phyloP scores from a whole-genome alignment of 2,797 vertebrate species.

The Sebastes trivittatus region DNA sequence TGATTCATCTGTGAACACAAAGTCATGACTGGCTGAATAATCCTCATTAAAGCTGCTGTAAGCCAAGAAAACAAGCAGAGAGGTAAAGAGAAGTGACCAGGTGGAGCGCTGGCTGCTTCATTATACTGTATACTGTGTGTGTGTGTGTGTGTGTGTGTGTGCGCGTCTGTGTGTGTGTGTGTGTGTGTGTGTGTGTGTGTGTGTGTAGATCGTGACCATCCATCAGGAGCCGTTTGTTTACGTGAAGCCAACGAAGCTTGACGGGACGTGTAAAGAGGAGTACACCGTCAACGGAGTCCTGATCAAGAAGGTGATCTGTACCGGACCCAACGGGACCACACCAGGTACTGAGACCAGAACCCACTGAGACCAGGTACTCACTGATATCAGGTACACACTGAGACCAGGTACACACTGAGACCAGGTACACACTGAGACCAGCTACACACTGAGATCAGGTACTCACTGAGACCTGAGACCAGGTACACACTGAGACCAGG shows the following conservation, averaged over 20 bases:
- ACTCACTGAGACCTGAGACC: too few relatives aligned
- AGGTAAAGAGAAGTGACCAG: too few relatives aligned
- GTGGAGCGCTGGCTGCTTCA: too few relatives aligned
- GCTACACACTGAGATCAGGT: too few relatives aligned
- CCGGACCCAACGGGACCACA: constrained; percentile 93
- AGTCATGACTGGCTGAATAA: too few relatives aligned
- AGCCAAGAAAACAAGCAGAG: too few relatives aligned
- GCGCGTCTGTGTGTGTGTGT: too few relatives aligned
- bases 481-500: too few relatives aligned
- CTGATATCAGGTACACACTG: not conserved
- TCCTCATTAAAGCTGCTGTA: too few relatives aligned
- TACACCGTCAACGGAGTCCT: constrained; percentile 92
- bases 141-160: too few relatives aligned
- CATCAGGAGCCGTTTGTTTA: constrained; percentile 98
- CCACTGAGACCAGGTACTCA: not conserved
- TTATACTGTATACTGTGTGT: too few relatives aligned
- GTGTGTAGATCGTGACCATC: constrained; percentile 92
- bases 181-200: not conserved
- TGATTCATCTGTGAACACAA: too few relatives aligned
- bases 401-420: not conserved
- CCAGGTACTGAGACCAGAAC: constrained; percentile 81
- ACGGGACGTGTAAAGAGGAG: constrained; percentile 92
- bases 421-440: not conserved
- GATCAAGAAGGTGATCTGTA: constrained; percentile 97
- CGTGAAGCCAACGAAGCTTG: constrained; percentile 89